Conservation (phyloP, 2,888 invertebrate species). For the Calliopum simillimum region DNA sequence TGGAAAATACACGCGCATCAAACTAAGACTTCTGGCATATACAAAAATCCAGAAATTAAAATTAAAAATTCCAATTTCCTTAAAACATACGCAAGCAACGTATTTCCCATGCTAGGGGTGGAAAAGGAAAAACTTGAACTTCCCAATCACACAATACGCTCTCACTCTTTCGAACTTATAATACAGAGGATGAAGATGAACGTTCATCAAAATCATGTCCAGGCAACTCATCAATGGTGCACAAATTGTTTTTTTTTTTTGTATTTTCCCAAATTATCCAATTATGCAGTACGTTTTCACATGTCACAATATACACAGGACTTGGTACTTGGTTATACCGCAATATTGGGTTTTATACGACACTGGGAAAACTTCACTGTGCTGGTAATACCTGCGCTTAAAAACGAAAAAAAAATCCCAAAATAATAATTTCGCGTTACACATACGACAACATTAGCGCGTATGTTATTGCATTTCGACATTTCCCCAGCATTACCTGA, state of each 20-base stretch:
- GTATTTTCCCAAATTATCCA: slow-evolving; percentile 61
- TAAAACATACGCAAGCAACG: slow-evolving; percentile 22
- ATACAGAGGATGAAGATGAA: not conserved
- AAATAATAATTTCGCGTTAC: not conserved
- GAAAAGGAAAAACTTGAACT: slow-evolving; percentile 38
- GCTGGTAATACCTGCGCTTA: slow-evolving; percentile 24
- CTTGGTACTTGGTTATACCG: slow-evolving; percentile 29
- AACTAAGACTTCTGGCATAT: slow-evolving; percentile 5
- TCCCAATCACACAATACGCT: slow-evolving; percentile 14
- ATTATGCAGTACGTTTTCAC: slow-evolving; percentile 61
- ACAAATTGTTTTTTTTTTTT: not conserved
- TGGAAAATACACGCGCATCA: slow-evolving; percentile 13
- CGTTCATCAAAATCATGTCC: slow-evolving; percentile 32
- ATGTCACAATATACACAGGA: slow-evolving; percentile 21
- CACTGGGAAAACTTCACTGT: not conserved
- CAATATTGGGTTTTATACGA: slow-evolving; percentile 8
- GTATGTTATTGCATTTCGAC: too few species aligned
- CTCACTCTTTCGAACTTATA: slow-evolving; percentile 1
- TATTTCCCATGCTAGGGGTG: slow-evolving; percentile 32
- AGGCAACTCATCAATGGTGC: slow-evolving; percentile 48
- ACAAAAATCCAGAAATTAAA: slow-evolving; percentile 31
- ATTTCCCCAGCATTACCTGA: not conserved
- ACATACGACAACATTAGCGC: not conserved
- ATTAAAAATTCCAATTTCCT: slow-evolving; percentile 37
- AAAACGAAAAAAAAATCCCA: slow-evolving; percentile 21